Conservation (phyloP, 2,113 vertebrate species). For the Siniperca chuatsi region DNA sequence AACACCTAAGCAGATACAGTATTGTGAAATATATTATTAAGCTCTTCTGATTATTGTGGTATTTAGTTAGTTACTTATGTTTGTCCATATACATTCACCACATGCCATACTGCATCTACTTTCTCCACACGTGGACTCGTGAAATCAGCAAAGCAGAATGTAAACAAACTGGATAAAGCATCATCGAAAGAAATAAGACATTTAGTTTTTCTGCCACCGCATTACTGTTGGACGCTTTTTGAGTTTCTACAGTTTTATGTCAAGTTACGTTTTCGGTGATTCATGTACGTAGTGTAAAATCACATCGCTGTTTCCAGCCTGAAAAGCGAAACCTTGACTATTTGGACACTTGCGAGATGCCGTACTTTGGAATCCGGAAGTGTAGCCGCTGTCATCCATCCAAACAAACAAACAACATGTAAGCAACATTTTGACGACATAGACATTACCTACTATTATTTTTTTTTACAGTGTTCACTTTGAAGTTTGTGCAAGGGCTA, state of each 20-base stretch:
- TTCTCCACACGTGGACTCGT: background rate
- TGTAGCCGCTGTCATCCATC: background rate
- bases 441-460: accelerated
- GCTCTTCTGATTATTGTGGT: background rate
- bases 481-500: background rate
- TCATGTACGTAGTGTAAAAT: background rate
- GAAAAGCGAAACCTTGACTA: background rate
- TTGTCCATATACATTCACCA: background rate
- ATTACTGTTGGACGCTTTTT: background rate
- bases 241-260: background rate
- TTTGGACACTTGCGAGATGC: constrained; percentile 33
- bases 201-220: background rate
- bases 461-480: accelerated
- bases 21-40: background rate
- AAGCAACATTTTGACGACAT: constrained; percentile 51
- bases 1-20: background rate
- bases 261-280: background rate
- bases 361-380: constrained; percentile 70
- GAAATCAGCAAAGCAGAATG: background rate
- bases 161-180: background rate
- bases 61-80: background rate
- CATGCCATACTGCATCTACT: background rate
- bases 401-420: constrained; percentile 67
- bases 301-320: no score
- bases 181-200: background rate